Evolutionary conservation across 2,888 invertebrate genomes (phyloP).

Genomic region (Hyposoter dolosus): DNA sequence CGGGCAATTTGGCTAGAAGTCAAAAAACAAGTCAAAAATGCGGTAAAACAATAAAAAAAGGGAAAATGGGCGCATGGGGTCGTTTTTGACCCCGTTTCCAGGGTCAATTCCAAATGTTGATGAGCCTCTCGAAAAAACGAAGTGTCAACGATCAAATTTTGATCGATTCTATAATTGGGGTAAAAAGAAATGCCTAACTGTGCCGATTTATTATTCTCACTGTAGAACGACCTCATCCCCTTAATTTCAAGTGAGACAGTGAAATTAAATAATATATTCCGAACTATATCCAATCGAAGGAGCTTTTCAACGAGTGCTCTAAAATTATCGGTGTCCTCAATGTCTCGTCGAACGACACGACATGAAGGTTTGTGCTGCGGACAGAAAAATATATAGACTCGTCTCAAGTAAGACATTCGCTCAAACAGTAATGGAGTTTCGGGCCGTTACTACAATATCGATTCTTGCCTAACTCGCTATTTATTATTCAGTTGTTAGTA

Average conservation of each 20-base stretch:
- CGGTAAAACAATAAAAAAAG: too few species aligned
- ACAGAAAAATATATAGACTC: constrained; percentile 2
- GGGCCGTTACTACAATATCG: not conserved
- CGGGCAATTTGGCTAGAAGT: too few species aligned
- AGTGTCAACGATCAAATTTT: too few species aligned
- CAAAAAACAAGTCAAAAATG: too few species aligned
- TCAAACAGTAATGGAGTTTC: not conserved
- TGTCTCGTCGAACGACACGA: not conserved
- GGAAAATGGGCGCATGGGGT: too few species aligned
- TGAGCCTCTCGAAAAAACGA: too few species aligned
- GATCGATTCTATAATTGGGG: too few species aligned
- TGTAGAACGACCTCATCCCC: too few species aligned
- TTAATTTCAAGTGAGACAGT: not conserved
- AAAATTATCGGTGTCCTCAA: not conserved
- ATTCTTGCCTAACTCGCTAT: not conserved
- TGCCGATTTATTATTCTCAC: too few species aligned
- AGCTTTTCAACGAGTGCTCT: not conserved
- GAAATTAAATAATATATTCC: not conserved
- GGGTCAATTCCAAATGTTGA: too few species aligned
- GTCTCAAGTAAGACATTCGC: not conserved
- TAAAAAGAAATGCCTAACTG: too few species aligned
- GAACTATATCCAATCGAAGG: not conserved
- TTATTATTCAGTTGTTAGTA: not conserved
- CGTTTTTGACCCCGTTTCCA: too few species aligned
- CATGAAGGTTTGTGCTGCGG: not conserved